phyloP scores from a whole-genome alignment of 2,888 invertebrate genomes.

The Xestia rhomboidea region DNA sequence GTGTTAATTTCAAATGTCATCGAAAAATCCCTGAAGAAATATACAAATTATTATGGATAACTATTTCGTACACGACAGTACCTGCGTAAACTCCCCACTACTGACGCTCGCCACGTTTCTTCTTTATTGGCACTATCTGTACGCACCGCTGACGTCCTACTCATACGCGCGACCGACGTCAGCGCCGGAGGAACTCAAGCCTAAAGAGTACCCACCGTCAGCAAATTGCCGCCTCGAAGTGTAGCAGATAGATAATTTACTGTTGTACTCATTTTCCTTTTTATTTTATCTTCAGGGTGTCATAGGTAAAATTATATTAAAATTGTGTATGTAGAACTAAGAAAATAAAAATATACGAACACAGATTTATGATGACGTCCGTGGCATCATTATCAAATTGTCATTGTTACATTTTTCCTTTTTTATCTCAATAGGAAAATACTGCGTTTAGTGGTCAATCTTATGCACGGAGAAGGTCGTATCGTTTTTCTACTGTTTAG shows the following conservation, averaged over 20 bases:
- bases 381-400: not conserved
- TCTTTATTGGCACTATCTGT: too few relatives aligned
- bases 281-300: constrained; percentile 3
- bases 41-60: too few relatives aligned
- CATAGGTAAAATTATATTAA: not conserved
- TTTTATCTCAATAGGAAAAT: not conserved
- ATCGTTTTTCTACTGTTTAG: not conserved
- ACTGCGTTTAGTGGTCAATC: not conserved
- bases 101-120: too few relatives aligned
- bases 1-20: too few relatives aligned
- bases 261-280: constrained; percentile 16
- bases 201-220: constrained; percentile 25
- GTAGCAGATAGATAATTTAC: not conserved
- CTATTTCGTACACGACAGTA: too few relatives aligned
- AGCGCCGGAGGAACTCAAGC: too few relatives aligned
- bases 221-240: constrained; percentile 15
- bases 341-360: constrained; percentile 5
- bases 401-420: not conserved
- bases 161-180: too few relatives aligned
- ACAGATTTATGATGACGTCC: constrained; percentile 2
- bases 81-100: too few relatives aligned
- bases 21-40: too few relatives aligned
- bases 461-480: not conserved
- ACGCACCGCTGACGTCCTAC: too few relatives aligned
- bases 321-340: not conserved